phyloP scores from a whole-genome alignment of 2,888 invertebrate species.

The Callinectes sapidus region DNA sequence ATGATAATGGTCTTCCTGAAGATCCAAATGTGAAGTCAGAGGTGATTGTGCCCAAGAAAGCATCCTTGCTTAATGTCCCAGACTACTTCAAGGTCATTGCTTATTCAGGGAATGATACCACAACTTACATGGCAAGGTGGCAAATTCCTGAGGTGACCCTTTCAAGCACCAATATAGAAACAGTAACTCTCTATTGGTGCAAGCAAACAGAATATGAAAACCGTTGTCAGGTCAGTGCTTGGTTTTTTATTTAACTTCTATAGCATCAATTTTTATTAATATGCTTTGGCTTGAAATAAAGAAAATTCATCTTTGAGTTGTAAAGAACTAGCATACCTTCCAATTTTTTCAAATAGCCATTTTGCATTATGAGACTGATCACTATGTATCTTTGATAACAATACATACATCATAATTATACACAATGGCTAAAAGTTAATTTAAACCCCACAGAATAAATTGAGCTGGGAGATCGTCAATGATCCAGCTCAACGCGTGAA shows the following conservation, averaged over 20 bases:
- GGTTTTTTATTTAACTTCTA: not conserved
- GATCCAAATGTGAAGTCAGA: slow-evolving; percentile 35
- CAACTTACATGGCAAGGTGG: slow-evolving; percentile 51
- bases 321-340: not conserved
- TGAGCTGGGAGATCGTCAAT: slow-evolving; percentile 45
- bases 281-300: not conserved
- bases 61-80: slow-evolving; percentile 23
- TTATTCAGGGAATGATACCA: not conserved
- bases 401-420: not conserved
- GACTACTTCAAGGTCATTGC: slow-evolving; percentile 51
- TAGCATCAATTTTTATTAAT: not conserved
- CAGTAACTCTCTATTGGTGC: slow-evolving; percentile 59
- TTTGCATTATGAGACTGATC: not conserved
- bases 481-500: not conserved
- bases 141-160: not conserved
- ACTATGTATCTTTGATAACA: not conserved
- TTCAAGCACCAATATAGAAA: slow-evolving; percentile 6
- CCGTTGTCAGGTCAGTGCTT: slow-evolving; percentile 51
- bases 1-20: slow-evolving; percentile 43
- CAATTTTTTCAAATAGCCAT: not conserved
- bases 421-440: not conserved
- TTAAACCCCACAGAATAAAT: slow-evolving; percentile 45
- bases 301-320: not conserved
- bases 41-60: slow-evolving; percentile 51
- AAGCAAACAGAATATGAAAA: slow-evolving; percentile 53